Evolutionary conservation across 2,113 vertebrate genomes (phyloP).

Genomic region (Sebastes fasciatus): DNA sequence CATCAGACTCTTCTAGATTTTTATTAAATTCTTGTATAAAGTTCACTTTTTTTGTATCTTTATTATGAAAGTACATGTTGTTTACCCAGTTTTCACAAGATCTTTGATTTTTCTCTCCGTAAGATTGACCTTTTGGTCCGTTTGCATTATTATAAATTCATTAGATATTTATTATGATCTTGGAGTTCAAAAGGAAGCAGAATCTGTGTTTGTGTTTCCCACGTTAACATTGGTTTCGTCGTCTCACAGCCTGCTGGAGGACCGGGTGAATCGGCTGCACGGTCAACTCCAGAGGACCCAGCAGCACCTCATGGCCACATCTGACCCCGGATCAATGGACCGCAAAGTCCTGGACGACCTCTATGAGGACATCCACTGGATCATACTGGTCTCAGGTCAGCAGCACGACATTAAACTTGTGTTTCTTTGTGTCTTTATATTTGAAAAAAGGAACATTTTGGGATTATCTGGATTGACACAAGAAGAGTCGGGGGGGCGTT

Average conservation of each 20-base stretch:
- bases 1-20: background rate
- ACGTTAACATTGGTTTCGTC: background rate
- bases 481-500: too few relatives aligned
- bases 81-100: too few relatives aligned
- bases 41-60: background rate
- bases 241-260: constrained; percentile 91
- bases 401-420: background rate
- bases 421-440: background rate
- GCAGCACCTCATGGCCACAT: constrained; percentile 92
- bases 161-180: background rate
- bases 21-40: background rate
- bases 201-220: background rate
- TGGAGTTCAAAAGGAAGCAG: background rate
- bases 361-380: constrained; percentile 99
- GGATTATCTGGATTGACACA: too few relatives aligned
- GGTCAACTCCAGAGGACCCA: constrained; percentile 96
- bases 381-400: constrained; percentile 98
- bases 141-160: too few relatives aligned
- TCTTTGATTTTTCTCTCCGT: background rate
- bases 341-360: constrained; percentile 95
- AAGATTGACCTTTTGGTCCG: background rate
- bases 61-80: background rate
- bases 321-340: constrained; percentile 88
- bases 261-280: constrained; percentile 94
- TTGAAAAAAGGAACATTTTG: too few relatives aligned